These are phyloP conservation scores for Zeugodacus cucurbitae DNA, from an alignment of 1,140 invertebrate species.

Conservation along the genomic window DNA sequence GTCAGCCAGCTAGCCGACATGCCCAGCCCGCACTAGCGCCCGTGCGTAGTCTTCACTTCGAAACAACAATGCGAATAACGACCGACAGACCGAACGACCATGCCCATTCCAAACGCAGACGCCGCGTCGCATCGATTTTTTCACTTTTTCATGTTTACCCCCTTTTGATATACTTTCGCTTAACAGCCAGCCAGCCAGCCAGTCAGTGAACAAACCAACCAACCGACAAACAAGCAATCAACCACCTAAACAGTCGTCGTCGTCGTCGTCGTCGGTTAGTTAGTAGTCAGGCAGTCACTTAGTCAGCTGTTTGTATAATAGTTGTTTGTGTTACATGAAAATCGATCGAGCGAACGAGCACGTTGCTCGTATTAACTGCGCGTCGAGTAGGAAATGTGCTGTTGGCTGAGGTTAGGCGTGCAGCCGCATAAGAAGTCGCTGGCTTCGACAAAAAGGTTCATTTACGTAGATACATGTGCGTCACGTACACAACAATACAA, in stretches of 20 bases:
- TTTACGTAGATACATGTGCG: no score
- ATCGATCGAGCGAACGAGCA: neutral
- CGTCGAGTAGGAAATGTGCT: conserved; percentile 36
- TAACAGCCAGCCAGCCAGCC: neutral
- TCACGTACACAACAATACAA: neutral
- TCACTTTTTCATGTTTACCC: neutral
- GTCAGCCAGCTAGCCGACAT: neutral
- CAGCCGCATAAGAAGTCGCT: conserved; percentile 19
- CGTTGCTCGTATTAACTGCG: conserved; percentile 4
- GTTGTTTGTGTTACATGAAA: neutral
- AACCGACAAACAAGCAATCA: neutral
- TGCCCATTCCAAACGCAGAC: neutral
- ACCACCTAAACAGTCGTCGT: neutral
- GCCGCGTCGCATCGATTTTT: neutral
- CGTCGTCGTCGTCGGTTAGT: no score
- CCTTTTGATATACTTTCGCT: conserved; percentile 2
- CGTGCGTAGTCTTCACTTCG: neutral
- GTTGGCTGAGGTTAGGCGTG: conserved; percentile 10
- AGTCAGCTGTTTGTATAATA: conserved; percentile 26
- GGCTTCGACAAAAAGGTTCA: neutral
- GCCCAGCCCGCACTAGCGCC: neutral
- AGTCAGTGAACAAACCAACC: no score
- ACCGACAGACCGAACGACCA: neutral
- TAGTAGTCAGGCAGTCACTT: neutral
- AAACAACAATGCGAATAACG: neutral